Percentiles rank a stretch among this genome's conserved stretches.
phyloP scores from a whole-genome alignment of 2,113 vertebrate genomes.

The Scomber colias region DNA sequence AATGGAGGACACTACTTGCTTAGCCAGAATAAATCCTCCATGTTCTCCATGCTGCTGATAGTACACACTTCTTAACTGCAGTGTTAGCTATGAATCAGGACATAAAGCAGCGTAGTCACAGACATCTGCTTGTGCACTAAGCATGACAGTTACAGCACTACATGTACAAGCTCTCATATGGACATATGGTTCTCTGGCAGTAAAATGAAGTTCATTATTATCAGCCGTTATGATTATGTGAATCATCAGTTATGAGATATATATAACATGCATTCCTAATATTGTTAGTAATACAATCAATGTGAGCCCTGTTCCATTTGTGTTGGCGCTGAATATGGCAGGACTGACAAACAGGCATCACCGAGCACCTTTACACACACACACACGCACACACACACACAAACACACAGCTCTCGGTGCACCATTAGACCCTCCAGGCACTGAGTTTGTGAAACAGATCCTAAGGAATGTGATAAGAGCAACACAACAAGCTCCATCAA shows the following conservation, averaged over 20 bases:
- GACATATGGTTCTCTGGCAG: too few species aligned
- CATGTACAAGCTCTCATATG: not conserved
- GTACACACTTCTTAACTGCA: not conserved
- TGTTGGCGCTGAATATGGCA: not conserved
- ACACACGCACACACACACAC: conserved; percentile 8
- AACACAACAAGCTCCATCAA: conserved; percentile 44
- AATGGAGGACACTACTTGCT: too few species aligned
- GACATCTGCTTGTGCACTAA: not conserved
- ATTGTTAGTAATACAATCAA: not conserved
- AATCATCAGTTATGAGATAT: too few species aligned
- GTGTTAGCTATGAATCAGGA: not conserved
- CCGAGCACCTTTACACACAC: not conserved
- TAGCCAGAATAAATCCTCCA: too few species aligned
- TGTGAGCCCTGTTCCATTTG: not conserved
- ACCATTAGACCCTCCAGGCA: conserved; percentile 16
- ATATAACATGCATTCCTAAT: not conserved
- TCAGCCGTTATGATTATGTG: not conserved
- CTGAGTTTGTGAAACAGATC: conserved; percentile 36
- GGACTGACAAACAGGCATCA: not conserved
- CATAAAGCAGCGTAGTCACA: not conserved
- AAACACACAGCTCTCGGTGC: not conserved
- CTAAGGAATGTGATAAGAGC: conserved; percentile 51
- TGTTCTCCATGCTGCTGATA: too few species aligned
- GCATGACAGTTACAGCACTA: not conserved
- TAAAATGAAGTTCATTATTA: not conserved